Evolutionary conservation across 2,888 invertebrate genomes (phyloP).

Genomic region (Sminthurides aquaticus): DNA sequence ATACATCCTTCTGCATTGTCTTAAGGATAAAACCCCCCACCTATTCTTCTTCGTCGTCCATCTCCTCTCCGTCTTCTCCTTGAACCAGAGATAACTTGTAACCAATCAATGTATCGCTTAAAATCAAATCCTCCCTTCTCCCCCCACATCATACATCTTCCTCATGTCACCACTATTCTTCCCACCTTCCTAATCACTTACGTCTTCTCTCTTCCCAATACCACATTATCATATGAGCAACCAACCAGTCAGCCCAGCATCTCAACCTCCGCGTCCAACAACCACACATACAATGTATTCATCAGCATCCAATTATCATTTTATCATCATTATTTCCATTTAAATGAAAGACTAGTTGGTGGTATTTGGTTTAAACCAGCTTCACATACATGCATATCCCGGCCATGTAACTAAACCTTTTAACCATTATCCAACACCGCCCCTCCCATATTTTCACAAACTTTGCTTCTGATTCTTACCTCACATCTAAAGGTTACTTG

Average conservation of each 20-base stretch:
- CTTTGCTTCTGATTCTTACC: not conserved
- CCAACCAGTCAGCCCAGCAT: no score
- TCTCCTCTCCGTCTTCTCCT: no score
- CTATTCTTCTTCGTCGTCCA: no score
- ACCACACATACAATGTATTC: not conserved
- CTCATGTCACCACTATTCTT: not conserved
- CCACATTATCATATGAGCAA: no score
- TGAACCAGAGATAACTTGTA: no score
- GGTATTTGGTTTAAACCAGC: not conserved
- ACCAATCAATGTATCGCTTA: no score
- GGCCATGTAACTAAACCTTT: not conserved
- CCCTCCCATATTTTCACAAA: not conserved
- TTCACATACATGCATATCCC: not conserved
- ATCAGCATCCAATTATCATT: slow-evolving; percentile 9
- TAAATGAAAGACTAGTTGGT: slow-evolving; percentile 2
- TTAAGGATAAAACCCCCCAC: no score
- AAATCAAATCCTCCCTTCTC: not conserved
- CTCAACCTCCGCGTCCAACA: not conserved
- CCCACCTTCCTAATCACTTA: not conserved
- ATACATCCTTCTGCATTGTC: no score
- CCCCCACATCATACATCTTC: not conserved
- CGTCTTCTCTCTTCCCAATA: not conserved
- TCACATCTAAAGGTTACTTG: no score
- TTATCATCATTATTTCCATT: slow-evolving; percentile 10
- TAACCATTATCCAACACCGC: not conserved